Evolutionary conservation across 2,888 invertebrate species (phyloP).

Genomic region (Eutolmus rufibarbis): DNA sequence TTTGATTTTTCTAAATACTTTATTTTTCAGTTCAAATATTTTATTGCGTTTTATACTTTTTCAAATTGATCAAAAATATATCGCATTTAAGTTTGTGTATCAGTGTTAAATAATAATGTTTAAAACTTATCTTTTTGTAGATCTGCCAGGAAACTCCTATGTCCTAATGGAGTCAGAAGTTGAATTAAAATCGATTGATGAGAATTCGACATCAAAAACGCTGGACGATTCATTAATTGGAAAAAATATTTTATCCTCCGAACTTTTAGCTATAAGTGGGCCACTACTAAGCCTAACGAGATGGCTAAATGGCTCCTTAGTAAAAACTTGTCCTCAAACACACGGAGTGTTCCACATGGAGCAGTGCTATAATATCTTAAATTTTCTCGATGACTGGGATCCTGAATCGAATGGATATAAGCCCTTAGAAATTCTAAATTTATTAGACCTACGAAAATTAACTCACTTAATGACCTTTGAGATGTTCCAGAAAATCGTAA

Average conservation of each 20-base stretch:
- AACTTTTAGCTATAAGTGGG: conserved; percentile 56
- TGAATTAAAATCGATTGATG: conserved; percentile 55
- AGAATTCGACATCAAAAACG: conserved; percentile 54
- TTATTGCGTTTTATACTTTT: no score
- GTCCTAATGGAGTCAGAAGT: conserved; percentile 60
- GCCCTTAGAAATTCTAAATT: conserved; percentile 53
- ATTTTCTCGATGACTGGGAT: conserved; percentile 60
- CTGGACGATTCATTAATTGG: conserved; percentile 56
- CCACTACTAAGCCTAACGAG: conserved; percentile 57
- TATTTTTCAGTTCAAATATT: no score
- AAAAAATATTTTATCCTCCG: conserved; percentile 57
- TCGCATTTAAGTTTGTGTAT: no score
- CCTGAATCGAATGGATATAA: conserved; percentile 50
- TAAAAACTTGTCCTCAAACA: conserved; percentile 56
- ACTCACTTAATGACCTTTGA: conserved; percentile 58
- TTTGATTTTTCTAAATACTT: no score
- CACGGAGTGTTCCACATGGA: conserved; percentile 55
- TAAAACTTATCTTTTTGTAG: conserved; percentile 50
- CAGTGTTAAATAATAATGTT: not conserved
- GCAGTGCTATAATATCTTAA: conserved; percentile 57
- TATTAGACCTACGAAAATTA: conserved; percentile 57
- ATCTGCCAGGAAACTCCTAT: conserved; percentile 58
- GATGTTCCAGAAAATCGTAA: conserved; percentile 58
- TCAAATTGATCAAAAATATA: no score
- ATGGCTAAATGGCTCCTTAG: conserved; percentile 59